phyloP scores from a whole-genome alignment of 2,888 invertebrate species.

The Brenthis hecate region DNA sequence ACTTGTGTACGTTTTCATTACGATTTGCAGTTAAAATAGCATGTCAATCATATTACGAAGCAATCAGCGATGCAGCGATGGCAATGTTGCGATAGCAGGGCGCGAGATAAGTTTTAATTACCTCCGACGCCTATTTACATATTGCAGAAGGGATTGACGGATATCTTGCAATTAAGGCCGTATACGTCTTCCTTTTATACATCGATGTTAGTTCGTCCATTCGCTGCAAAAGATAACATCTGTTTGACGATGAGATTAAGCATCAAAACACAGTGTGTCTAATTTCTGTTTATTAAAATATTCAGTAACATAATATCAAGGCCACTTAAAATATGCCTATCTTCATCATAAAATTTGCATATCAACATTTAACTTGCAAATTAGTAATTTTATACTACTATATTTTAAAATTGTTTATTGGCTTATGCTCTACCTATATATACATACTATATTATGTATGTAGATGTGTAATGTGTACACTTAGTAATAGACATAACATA shows the following conservation, averaged over 20 bases:
- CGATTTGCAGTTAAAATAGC: constrained; percentile 72
- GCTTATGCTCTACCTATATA: constrained; percentile 17
- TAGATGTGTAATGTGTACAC: not conserved
- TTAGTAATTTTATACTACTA: constrained; percentile 46
- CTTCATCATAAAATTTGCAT: constrained; percentile 52
- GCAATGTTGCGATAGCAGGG: constrained; percentile 59
- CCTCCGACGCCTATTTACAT: constrained; percentile 79
- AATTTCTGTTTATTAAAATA: constrained; percentile 37
- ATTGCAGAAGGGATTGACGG: constrained; percentile 73
- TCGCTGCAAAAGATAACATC: constrained; percentile 69
- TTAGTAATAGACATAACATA: no score
- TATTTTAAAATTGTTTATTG: constrained; percentile 32
- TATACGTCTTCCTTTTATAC: constrained; percentile 75
- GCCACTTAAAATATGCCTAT: constrained; percentile 50
- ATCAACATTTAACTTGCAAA: constrained; percentile 50
- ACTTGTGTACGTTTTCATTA: constrained; percentile 74
- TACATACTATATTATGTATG: not conserved
- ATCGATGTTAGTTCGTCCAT: constrained; percentile 59
- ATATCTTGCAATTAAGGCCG: constrained; percentile 79
- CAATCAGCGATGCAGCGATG: constrained; percentile 63
- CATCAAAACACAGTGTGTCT: constrained; percentile 30
- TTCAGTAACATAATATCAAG: constrained; percentile 46
- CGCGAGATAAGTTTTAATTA: constrained; percentile 80
- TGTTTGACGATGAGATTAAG: constrained; percentile 73
- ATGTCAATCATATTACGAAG: constrained; percentile 79